Conservation (phyloP, 2,888 invertebrate genomes). For the Drosophila prolongata region DNA sequence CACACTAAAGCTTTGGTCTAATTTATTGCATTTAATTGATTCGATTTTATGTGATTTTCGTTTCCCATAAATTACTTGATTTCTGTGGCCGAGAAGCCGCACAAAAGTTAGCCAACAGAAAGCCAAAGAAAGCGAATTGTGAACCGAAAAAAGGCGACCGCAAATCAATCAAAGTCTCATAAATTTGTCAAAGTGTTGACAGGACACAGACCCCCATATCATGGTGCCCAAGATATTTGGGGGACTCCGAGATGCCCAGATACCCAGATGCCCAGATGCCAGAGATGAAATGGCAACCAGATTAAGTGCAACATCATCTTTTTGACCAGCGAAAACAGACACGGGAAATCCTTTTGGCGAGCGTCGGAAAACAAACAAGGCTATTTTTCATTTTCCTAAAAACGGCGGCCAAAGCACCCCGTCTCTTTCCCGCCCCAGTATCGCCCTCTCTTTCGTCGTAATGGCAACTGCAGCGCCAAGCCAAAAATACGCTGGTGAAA, state of each 20-base stretch:
- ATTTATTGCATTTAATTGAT: slow-evolving; percentile 68
- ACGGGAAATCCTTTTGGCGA: slow-evolving; percentile 43
- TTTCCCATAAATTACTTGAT: slow-evolving; percentile 57
- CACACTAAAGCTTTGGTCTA: slow-evolving; percentile 27
- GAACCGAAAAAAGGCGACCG: slow-evolving; percentile 50
- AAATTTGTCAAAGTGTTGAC: slow-evolving; percentile 76
- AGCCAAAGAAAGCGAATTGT: slow-evolving; percentile 16
- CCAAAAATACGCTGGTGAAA: slow-evolving; percentile 81
- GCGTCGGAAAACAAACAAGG: slow-evolving; percentile 60
- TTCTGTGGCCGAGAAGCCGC: slow-evolving; percentile 17
- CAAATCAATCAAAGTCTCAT: slow-evolving; percentile 82
- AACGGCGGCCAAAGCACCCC: slow-evolving; percentile 70
- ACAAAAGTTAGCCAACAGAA: slow-evolving; percentile 22
- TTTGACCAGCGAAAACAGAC: slow-evolving; percentile 41
- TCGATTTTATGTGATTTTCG: slow-evolving; percentile 47
- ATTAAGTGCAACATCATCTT: slow-evolving; percentile 66
- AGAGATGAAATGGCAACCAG: slow-evolving; percentile 63
- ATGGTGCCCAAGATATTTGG: neutral
- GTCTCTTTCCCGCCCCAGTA: slow-evolving; percentile 12
- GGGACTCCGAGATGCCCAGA: neutral
- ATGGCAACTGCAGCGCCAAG: slow-evolving; percentile 56
- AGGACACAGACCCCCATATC: slow-evolving; percentile 47
- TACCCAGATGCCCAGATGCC: neutral
- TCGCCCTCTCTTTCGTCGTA: slow-evolving; percentile 42
- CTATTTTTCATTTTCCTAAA: slow-evolving; percentile 81